Conservation (phyloP, 2,888 invertebrate genomes). For the Drosophila pseudotakahashii region DNA sequence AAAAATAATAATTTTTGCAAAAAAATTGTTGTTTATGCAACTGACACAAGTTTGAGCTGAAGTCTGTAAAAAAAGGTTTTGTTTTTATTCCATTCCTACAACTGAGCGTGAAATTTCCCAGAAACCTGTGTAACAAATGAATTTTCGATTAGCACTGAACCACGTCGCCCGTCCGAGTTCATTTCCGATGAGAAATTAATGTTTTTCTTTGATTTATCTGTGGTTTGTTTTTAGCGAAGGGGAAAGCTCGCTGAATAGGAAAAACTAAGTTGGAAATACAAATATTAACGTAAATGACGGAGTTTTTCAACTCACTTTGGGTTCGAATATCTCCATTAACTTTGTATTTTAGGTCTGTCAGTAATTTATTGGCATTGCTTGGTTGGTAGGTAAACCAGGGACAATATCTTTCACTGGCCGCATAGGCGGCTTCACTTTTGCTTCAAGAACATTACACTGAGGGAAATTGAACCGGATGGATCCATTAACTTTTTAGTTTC, state of each 20-base stretch:
- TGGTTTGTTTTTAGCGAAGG: background rate
- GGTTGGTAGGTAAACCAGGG: background rate
- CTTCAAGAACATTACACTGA: slow-evolving; percentile 13
- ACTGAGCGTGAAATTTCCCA: slow-evolving; percentile 39
- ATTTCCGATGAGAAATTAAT: slow-evolving; percentile 70
- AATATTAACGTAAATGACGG: background rate
- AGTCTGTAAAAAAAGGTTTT: slow-evolving; percentile 24
- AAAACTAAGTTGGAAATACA: background rate
- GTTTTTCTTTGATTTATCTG: slow-evolving; percentile 67
- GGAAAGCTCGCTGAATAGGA: background rate
- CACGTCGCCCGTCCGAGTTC: slow-evolving; percentile 63
- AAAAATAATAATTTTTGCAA: slow-evolving; percentile 8
- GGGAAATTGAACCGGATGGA: slow-evolving; percentile 7
- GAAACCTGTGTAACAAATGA: slow-evolving; percentile 63
- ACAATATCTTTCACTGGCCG: slow-evolving; percentile 24
- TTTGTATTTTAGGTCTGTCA: background rate
- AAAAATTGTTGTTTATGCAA: slow-evolving; percentile 36
- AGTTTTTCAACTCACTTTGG: slow-evolving; percentile 20
- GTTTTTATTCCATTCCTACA: slow-evolving; percentile 14
- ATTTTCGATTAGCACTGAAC: slow-evolving; percentile 76
- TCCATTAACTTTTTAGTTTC: background rate
- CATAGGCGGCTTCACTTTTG: slow-evolving; percentile 27
- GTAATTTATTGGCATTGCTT: background rate
- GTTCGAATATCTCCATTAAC: background rate
- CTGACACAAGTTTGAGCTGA: slow-evolving; percentile 48